A percentile compares a stretch with the other conserved stretches of the same genome.
Evolutionary conservation across 2,113 vertebrate genomes (phyloP).

Genomic region (Semnornis frantzii): DNA sequence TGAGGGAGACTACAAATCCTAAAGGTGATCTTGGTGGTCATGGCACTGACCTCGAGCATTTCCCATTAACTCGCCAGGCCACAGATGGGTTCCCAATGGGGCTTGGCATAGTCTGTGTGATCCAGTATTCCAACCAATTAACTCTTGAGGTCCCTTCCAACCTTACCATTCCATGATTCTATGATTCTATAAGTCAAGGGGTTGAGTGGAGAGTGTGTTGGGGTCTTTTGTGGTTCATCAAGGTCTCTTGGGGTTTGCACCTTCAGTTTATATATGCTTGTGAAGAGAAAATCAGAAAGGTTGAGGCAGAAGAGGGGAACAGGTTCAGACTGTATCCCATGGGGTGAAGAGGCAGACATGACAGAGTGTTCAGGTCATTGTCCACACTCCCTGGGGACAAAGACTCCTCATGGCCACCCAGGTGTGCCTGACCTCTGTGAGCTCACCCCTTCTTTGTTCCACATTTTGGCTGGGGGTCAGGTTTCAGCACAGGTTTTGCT

Average conservation of each 20-base stretch:
- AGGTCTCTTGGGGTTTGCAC: background rate
- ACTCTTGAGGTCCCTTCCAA: background rate
- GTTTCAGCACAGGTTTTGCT: background rate
- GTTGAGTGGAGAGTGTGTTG: background rate
- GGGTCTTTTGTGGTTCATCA: background rate
- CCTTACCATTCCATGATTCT: no score
- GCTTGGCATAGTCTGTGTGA: background rate
- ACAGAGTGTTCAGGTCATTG: accelerated
- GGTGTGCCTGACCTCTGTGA: background rate
- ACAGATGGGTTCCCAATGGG: background rate
- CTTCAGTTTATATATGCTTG: background rate
- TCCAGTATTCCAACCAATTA: background rate
- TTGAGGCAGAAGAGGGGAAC: background rate
- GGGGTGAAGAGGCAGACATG: background rate
- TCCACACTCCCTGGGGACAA: accelerated
- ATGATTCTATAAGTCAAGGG: background rate
- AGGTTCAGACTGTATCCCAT: background rate
- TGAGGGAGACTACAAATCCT: background rate
- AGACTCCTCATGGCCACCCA: background rate
- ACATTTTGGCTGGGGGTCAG: background rate
- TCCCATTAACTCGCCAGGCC: background rate
- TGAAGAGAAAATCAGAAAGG: background rate
- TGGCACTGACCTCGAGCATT: background rate
- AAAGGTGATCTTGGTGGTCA: background rate
- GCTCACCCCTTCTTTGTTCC: accelerated